phyloP scores from a whole-genome alignment of 1,140 invertebrate genomes.

The Trichonephila clavata region DNA sequence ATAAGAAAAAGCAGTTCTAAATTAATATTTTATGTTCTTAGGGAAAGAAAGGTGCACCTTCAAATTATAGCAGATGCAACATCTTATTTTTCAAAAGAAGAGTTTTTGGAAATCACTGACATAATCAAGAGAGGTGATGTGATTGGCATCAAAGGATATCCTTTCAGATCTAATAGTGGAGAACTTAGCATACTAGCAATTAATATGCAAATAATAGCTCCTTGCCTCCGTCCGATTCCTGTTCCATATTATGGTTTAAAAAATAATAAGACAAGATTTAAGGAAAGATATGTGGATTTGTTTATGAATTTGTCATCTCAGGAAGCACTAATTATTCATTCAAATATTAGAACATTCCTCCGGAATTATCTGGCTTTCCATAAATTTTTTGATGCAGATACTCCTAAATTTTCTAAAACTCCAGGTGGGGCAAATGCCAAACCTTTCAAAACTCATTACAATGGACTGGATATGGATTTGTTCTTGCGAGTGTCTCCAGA shows the following conservation, averaged over 20 bases:
- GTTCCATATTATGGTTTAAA: slow-evolving; percentile 98
- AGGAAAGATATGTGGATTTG: slow-evolving; percentile 94
- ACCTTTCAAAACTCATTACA: slow-evolving; percentile 99
- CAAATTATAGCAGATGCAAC: slow-evolving; percentile 95
- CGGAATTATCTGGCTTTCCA: slow-evolving; percentile 94
- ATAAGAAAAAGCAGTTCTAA: slow-evolving; percentile 97
- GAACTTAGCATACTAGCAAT: slow-evolving; percentile 97
- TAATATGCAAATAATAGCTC: slow-evolving; percentile 92
- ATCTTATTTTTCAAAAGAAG: slow-evolving; percentile 83
- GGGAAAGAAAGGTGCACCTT: slow-evolving; percentile 95
- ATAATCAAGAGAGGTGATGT: slow-evolving; percentile 97
- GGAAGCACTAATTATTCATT: slow-evolving; percentile 93
- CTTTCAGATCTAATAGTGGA: slow-evolving; percentile 97
- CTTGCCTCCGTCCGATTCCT: slow-evolving; percentile 98
- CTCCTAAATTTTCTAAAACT: slow-evolving; percentile 99
- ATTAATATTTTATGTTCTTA: slow-evolving; percentile 97
- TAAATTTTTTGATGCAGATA: slow-evolving; percentile 98
- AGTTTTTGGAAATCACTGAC: slow-evolving; percentile 89
- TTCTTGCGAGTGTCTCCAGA: slow-evolving; percentile 99
- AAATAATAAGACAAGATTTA: slow-evolving; percentile 86
- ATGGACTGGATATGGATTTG: slow-evolving; percentile 98
- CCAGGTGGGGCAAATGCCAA: slow-evolving; percentile 84
- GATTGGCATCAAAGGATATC: slow-evolving; percentile 93
- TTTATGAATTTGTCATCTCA: slow-evolving; percentile 96
- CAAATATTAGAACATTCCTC: slow-evolving; percentile 95